Conservation (phyloP, 92 coral and sea anemone species). For the Meandrina meandrites region DNA sequence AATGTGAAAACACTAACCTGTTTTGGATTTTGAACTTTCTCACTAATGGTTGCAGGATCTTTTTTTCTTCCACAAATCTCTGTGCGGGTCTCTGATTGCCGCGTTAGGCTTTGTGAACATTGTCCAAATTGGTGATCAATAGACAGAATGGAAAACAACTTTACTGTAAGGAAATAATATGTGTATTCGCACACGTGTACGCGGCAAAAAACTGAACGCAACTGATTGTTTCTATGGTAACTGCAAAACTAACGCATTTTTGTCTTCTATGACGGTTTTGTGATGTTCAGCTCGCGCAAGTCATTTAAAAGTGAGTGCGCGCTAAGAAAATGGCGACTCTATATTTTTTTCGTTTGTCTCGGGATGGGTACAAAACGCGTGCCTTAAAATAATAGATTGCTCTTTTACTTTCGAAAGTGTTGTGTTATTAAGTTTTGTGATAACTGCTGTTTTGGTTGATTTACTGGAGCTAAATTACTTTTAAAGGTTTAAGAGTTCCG, state of each 20-base stretch:
- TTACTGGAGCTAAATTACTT: no score
- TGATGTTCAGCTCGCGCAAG: not conserved
- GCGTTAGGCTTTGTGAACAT: no score
- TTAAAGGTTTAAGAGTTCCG: no score
- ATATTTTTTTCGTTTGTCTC: no score
- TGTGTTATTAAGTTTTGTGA: no score
- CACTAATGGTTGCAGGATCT: not conserved
- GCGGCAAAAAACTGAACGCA: not conserved
- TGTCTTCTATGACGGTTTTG: not conserved
- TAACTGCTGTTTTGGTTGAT: no score
- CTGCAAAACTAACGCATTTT: not conserved
- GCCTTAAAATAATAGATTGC: no score
- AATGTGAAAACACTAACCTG: not conserved
- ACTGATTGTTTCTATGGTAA: not conserved
- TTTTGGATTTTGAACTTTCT: not conserved
- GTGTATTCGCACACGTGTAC: not conserved
- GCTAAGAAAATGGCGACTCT: not conserved
- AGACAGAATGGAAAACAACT: not conserved
- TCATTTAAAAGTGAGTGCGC: not conserved
- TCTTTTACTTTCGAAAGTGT: no score
- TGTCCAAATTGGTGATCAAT: no score
- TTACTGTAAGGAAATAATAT: not conserved
- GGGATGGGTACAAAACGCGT: no score
- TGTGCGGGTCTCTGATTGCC: not conserved
- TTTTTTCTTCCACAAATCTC: no score